Conservation (phyloP, 2,797 vertebrate species). For the Melanotaenia boesemani region DNA sequence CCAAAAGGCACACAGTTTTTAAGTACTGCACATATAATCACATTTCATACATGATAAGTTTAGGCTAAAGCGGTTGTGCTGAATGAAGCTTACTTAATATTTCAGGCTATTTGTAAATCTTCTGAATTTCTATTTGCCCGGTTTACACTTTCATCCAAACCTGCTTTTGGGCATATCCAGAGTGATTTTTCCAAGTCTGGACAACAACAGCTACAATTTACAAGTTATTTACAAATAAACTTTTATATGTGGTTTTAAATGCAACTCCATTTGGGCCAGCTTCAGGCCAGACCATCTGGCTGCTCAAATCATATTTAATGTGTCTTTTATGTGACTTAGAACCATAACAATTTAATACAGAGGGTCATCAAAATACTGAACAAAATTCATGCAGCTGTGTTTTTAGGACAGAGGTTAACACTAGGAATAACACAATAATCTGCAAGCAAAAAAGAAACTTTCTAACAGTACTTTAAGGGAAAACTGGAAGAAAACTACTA, state of each 20-base stretch:
- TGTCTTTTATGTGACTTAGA: not conserved
- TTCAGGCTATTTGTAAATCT: not conserved
- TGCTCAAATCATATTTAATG: not conserved
- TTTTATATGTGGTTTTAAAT: not conserved
- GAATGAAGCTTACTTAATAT: not conserved
- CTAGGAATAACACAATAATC: not conserved
- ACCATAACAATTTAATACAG: not conserved
- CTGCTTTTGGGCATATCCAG: not conserved
- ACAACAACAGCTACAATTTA: no score
- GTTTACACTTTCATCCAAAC: not conserved
- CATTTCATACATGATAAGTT: not conserved
- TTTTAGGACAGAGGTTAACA: not conserved
- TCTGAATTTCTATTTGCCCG: not conserved
- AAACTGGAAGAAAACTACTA: not conserved
- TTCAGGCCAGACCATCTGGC: not conserved
- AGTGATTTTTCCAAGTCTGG: not conserved
- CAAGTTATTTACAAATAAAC: not conserved
- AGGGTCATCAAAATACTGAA: not conserved
- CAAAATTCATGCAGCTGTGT: not conserved
- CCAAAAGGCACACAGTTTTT: slow-evolving; percentile 37
- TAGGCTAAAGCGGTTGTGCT: not conserved
- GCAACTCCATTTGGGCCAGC: not conserved
- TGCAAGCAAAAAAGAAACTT: not conserved
- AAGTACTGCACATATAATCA: not conserved
- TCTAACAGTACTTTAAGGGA: not conserved